These are phyloP conservation scores for Salarias fasciatus DNA, from an alignment of 2,797 vertebrate species.

Conservation along the genomic window DNA sequence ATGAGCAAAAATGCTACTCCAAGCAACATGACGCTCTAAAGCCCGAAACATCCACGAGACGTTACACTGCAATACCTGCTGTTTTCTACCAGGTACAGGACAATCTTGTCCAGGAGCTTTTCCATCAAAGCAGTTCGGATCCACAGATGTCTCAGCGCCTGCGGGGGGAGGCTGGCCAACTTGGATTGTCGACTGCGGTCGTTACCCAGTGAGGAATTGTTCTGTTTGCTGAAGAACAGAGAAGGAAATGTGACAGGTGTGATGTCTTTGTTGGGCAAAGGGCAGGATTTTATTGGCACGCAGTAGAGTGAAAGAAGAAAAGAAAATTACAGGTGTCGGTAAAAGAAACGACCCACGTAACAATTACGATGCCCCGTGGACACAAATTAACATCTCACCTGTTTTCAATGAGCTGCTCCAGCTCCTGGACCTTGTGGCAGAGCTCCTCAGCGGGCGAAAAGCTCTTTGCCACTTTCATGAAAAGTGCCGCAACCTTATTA, in stretches of 20 bases:
- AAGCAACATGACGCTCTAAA: too few relatives aligned
- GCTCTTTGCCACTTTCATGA: constrained; percentile 95
- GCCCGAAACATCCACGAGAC: too few relatives aligned
- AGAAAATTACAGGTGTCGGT: too few relatives aligned
- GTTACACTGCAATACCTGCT: constrained; percentile 84
- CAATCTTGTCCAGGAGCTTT: constrained; percentile 96
- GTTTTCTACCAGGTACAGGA: constrained; percentile 94
- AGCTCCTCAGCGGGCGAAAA: constrained; percentile 92
- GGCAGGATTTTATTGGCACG: neutral
- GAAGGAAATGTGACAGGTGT: constrained; percentile 12
- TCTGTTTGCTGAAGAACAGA: constrained; percentile 81
- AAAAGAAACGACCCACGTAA: neutral
- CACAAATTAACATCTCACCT: constrained; percentile 79
- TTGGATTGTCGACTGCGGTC: constrained; percentile 86
- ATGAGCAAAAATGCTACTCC: too few relatives aligned
- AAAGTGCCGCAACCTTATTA: constrained; percentile 96
- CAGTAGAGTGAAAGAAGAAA: neutral
- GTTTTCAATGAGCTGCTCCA: constrained; percentile 94
- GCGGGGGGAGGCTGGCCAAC: constrained; percentile 88
- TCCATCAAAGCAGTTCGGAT: constrained; percentile 96
- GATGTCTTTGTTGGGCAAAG: neutral
- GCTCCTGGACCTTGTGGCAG: constrained; percentile 92
- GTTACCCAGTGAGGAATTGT: constrained; percentile 84
- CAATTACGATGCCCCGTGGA: neutral
- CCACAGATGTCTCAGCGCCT: constrained; percentile 94